Evolutionary conservation across 2,888 invertebrate species (phyloP).

Genomic region (Cantharis flavilabris): DNA sequence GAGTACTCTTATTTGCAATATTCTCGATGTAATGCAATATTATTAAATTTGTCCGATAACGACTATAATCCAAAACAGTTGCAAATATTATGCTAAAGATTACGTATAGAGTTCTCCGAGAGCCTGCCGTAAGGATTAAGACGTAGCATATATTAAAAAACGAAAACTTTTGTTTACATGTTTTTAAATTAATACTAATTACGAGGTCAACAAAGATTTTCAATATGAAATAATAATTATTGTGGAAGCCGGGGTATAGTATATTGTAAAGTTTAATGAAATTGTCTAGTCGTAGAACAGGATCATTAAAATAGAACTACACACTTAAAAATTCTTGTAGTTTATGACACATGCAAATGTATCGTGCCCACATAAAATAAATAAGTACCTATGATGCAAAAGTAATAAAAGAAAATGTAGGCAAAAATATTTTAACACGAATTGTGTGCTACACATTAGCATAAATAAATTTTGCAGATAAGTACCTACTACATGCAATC

Average conservation of each 20-base stretch:
- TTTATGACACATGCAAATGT: slow-evolving; percentile 20
- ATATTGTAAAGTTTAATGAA: not conserved
- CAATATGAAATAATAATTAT: not conserved
- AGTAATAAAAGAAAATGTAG: slow-evolving; percentile 6
- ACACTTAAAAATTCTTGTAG: slow-evolving; percentile 11
- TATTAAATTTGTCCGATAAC: no score
- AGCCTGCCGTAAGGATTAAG: no score
- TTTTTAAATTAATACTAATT: no score
- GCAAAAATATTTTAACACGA: slow-evolving; percentile 10
- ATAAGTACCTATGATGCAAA: slow-evolving; percentile 10
- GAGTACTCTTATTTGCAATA: no score
- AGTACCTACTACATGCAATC: not conserved
- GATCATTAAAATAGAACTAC: slow-evolving; percentile 1
- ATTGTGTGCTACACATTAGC: slow-evolving; percentile 8
- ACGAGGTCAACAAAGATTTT: no score
- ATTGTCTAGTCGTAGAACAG: slow-evolving; percentile 10
- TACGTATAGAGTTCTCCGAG: no score
- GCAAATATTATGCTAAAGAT: no score
- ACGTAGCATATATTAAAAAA: no score
- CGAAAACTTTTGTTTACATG: no score
- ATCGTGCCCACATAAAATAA: slow-evolving; percentile 12
- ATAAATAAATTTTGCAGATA: slow-evolving; percentile 7
- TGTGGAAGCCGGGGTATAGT: not conserved
- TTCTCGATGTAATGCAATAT: no score
- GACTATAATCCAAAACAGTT: no score